These are phyloP conservation scores for Arvicanthis niloticus DNA, from an alignment of 2,113 vertebrate genomes.

Conservation along the genomic window DNA sequence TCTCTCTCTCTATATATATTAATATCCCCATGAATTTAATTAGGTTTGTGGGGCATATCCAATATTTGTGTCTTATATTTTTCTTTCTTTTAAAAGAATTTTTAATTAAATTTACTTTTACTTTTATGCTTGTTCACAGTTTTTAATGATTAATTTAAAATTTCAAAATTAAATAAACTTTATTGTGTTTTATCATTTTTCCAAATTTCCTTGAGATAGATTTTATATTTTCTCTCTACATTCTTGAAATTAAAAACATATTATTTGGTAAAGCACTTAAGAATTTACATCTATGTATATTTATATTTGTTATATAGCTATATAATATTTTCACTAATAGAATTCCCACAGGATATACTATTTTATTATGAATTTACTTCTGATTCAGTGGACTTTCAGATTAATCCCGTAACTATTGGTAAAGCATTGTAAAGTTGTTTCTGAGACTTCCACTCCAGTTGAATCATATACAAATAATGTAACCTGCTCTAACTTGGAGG, in stretches of 20 bases:
- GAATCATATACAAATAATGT: conserved; percentile 12
- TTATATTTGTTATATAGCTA: neutral
- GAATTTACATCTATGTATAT: neutral
- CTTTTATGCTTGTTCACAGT: neutral
- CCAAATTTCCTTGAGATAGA: neutral
- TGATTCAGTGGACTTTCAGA: neutral
- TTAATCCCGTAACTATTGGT: neutral
- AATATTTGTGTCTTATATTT: neutral
- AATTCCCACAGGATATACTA: neutral
- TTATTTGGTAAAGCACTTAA: conserved; percentile 21
- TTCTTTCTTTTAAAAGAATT: neutral
- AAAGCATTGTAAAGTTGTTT: neutral
- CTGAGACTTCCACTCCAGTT: neutral
- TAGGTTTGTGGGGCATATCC: neutral
- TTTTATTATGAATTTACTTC: neutral
- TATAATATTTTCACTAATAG: neutral
- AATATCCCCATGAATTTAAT: conserved; percentile 32
- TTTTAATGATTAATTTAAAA: conserved; percentile 7
- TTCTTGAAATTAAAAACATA: neutral
- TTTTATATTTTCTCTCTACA: neutral
- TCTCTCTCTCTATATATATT: too few relatives aligned
- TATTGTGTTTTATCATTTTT: conserved; percentile 25
- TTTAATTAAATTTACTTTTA: neutral
- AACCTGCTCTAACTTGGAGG: neutral
- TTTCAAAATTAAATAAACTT: neutral